A percentile compares a stretch with the other conserved stretches of the same genome.
Conservation (phyloP, 2,797 vertebrate genomes). For the Acanthurus leucopareius region DNA sequence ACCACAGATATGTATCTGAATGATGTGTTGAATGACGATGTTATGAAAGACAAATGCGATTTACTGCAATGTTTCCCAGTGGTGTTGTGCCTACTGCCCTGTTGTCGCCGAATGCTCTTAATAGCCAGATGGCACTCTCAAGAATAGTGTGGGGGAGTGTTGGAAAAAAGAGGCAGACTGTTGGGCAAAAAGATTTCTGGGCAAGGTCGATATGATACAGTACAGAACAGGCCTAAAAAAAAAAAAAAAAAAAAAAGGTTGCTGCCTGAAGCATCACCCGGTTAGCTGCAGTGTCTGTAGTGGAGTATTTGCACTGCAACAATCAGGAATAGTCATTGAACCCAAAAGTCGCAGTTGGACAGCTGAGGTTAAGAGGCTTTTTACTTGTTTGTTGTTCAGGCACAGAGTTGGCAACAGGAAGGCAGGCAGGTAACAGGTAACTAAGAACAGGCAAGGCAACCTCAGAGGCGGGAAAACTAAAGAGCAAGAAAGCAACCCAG, state of each 20-base stretch:
- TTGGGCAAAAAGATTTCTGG: conserved; percentile 22
- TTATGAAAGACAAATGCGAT: background rate
- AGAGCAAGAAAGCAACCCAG: conserved; percentile 48
- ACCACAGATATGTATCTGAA: background rate
- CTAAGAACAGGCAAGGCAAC: conserved; percentile 24
- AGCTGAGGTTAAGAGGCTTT: conserved; percentile 57
- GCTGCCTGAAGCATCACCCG: background rate
- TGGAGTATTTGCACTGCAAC: conserved; percentile 9
- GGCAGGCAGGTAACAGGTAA: conserved; percentile 32
- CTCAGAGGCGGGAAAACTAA: conserved; percentile 34
- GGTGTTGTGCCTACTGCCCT: background rate
- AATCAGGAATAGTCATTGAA: conserved; percentile 11
- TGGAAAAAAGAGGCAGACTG: conserved; percentile 1
- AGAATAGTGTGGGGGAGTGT: background rate
- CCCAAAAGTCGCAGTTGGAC: conserved; percentile 38
- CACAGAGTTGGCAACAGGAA: conserved; percentile 38
- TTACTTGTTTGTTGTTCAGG: conserved; percentile 47
- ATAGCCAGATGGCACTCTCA: conserved; percentile 10
- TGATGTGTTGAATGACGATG: background rate
- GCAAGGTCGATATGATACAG: conserved; percentile 9
- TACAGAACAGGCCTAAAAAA: conserved; percentile 18
- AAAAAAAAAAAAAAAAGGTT: background rate
- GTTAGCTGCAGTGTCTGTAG: conserved; percentile 19
- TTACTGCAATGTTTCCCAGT: background rate
- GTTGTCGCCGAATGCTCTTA: conserved; percentile 7